Evolutionary conservation across 2,113 vertebrate genomes (phyloP), one percentile per base, ranked within the genome.

Genomic region (Periophthalmodon schlosseri): DNA sequence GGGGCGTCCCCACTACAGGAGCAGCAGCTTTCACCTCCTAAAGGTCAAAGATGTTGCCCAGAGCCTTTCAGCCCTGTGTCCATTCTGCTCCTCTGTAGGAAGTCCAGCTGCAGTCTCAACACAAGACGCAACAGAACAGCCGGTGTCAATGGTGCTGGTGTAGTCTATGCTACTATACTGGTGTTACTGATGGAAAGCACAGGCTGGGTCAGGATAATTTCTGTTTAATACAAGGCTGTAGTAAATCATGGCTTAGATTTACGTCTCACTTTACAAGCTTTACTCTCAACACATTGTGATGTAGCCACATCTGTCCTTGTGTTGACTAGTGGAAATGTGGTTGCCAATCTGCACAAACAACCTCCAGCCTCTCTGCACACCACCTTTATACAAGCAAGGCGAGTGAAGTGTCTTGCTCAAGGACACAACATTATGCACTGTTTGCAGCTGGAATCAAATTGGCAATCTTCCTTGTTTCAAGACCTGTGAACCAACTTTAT

Each of bases 31-130:
- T 91, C 84, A 88, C 88, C 75, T 81, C 79, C 69, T 87, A 91
- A 92, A 92, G 90, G 93, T 91, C 89, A 91, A 83, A 67, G 50
- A 84, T 91, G 88, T 86, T 88, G 83, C 77, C 79, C 83, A 76
- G 67, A 86, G 78, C 71, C 77, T 78, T 87, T 70, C 66, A 77
- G 80, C 69, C 68, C 36, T 57, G 49, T 0, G 58, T 63, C 68
- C 28, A 23, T 61, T 70, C 68, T 73, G 52, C 24, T 58, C 49
- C 54, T 71, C 50, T 39, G 69, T 60, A 11, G 24, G 44, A 61
- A n/a, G 34, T 84, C 69, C 73, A 66, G 57, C 69, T 52, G 6
- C 49, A 56, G 44, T 68, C 72, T 50, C 79, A 66, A 76, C 39
- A 16, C 28, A 23, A 69, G 33, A 63, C 78, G 75, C 20, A 67